These are phyloP conservation scores for Eupithecia dodoneata DNA, from an alignment of 2,888 invertebrate genomes.

Conservation along the genomic window DNA sequence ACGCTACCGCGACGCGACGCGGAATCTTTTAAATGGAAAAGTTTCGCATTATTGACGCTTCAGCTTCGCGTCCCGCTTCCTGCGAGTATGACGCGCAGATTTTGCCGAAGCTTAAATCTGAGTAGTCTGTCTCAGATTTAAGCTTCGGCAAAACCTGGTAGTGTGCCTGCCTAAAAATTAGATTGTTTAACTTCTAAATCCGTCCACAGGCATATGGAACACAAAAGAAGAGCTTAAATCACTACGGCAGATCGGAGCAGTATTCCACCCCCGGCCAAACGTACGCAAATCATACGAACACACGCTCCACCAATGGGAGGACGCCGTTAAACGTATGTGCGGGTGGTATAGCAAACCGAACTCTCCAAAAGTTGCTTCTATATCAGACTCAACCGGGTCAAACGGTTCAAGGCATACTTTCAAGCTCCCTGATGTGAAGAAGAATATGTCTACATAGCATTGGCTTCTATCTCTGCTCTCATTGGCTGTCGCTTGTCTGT, in stretches of 20 bases:
- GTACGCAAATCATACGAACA: slow-evolving; percentile 64
- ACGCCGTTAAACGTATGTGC: slow-evolving; percentile 83
- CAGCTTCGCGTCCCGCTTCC: too few relatives aligned
- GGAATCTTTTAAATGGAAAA: too few relatives aligned
- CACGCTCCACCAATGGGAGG: slow-evolving; percentile 81
- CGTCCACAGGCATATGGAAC: slow-evolving; percentile 89
- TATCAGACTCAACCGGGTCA: slow-evolving; percentile 39
- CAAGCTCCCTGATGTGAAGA: slow-evolving; percentile 53
- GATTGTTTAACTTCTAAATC: slow-evolving; percentile 38
- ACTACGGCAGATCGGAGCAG: slow-evolving; percentile 84
- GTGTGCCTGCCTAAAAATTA: neutral
- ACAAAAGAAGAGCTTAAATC: slow-evolving; percentile 86
- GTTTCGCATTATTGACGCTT: too few relatives aligned
- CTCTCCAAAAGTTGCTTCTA: slow-evolving; percentile 53
- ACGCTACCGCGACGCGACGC: too few relatives aligned
- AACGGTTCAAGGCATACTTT: slow-evolving; percentile 58
- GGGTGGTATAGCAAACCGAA: slow-evolving; percentile 79
- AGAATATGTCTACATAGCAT: slow-evolving; percentile 65
- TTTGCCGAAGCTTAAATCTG: too few relatives aligned
- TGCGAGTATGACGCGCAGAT: too few relatives aligned
- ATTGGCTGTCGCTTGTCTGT: slow-evolving; percentile 59
- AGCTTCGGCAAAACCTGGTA: too few relatives aligned
- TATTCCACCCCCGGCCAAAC: slow-evolving; percentile 84
- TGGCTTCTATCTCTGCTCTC: slow-evolving; percentile 69
- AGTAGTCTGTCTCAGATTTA: too few relatives aligned